These are phyloP conservation scores for Sipha maydis DNA, from an alignment of 2,888 invertebrate species.

Conservation along the genomic window DNA sequence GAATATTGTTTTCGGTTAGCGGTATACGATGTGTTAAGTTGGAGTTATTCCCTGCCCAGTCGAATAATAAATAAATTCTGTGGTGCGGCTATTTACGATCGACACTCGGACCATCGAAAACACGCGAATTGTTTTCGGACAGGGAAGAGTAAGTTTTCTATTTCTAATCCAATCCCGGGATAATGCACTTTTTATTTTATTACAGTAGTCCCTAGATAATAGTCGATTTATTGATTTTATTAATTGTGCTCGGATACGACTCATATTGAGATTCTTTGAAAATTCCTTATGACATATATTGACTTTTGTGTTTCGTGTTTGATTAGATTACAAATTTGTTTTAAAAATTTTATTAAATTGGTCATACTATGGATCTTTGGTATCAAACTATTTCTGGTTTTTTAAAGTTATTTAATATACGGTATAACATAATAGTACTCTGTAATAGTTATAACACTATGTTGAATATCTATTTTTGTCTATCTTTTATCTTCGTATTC, in stretches of 20 bases:
- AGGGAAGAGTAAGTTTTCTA: neutral
- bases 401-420: neutral
- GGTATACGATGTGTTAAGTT: too few species aligned
- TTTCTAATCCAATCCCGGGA: neutral
- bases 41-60: neutral
- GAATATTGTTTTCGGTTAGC: neutral
- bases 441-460: too few species aligned
- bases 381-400: neutral
- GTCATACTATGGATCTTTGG: neutral
- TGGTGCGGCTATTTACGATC: neutral
- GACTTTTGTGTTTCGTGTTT: neutral
- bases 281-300: neutral
- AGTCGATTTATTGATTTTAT: neutral
- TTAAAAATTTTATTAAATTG: neutral
- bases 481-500: neutral
- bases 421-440: too few species aligned
- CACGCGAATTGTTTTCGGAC: slow-evolving; percentile 9
- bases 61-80: neutral
- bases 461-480: neutral
- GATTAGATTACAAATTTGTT: neutral
- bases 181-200: neutral
- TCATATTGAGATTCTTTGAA: neutral
- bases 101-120: neutral
- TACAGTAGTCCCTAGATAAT: neutral
- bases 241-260: neutral